Conservation (phyloP, 1,140 invertebrate species). For the Plodia interpunctella region DNA sequence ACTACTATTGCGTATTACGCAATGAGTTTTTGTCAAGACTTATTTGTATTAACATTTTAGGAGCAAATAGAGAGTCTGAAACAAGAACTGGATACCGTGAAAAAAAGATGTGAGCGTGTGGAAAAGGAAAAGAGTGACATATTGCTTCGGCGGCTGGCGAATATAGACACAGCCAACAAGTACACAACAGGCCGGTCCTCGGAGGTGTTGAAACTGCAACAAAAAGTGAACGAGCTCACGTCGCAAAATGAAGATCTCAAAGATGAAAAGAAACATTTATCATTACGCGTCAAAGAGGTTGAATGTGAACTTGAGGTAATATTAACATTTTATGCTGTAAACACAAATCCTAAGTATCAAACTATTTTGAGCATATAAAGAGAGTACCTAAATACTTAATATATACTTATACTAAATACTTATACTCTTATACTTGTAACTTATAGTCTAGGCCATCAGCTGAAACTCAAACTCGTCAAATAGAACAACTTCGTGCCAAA, state of each 20-base stretch:
- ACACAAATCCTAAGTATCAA: no score
- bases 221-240: conserved; percentile 90
- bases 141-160: conserved; percentile 84
- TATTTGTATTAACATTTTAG: conserved; percentile 36
- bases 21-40: conserved; percentile 3
- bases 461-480: conserved; percentile 76
- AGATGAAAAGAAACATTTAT: conserved; percentile 88
- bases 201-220: conserved; percentile 85
- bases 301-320: conserved; percentile 81
- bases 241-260: conserved; percentile 86
- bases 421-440: no score
- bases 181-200: conserved; percentile 81
- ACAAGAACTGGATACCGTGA: conserved; percentile 83
- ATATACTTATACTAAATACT: no score
- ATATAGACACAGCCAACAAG: conserved; percentile 85
- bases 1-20: no score
- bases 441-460: conserved; percentile 69
- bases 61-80: conserved; percentile 82
- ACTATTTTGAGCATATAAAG: no score
- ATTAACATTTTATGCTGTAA: background rate
- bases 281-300: conserved; percentile 83
- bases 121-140: conserved; percentile 94
- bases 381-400: no score
- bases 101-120: conserved; percentile 84
- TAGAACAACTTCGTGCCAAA: conserved; percentile 87